Evolutionary conservation across 2,888 invertebrate species (phyloP), one percentile per base, ranked within the genome.

Genomic region (Aelia acuminata): DNA sequence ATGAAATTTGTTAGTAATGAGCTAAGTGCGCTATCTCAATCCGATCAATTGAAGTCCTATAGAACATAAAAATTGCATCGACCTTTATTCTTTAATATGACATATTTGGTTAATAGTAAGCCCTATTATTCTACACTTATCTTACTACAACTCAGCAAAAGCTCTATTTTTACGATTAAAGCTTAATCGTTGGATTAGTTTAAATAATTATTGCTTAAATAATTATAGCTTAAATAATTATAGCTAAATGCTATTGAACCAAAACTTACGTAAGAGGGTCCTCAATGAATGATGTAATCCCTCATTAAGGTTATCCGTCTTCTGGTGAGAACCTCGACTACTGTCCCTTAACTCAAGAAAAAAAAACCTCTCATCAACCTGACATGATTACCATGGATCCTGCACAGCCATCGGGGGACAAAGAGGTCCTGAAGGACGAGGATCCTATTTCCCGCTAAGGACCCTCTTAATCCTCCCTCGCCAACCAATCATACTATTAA

Each of bases 401-500:
- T 13, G 4, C 1, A 70, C 7, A 22, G 7, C 15, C 1, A 0
- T 7, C 8, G 31, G 26, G 18, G 63, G 18, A 70, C 63, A 70
- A 70, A 70, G 31, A 70, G 35, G 18, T 70, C 63, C 63, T 18
- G 63, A 31, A 63, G 63, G 63, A 63, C 31, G 8, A 31, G 31
- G 63, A n/a, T 63, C 63, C 63, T 63, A 63, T 63, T 63, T 63
- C 3, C 63, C 63, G 31, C 63, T 15, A 31, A 63, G 63, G 63
- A 70, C 63, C 63, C 63, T 18, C 63, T 80, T 80, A 80, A 80
- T 80, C 43, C 80, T 80, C 31, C 13, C 43, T 7, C 39, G 20
- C 18, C 50, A 84, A 84, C 84, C 85, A 85, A 85, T 85, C 85
- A 85, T 57, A 53, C 85, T 85, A 57, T 53, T 85, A 85, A 85